phyloP scores from a whole-genome alignment of 2,797 vertebrate genomes.

The Natrix natrix region DNA sequence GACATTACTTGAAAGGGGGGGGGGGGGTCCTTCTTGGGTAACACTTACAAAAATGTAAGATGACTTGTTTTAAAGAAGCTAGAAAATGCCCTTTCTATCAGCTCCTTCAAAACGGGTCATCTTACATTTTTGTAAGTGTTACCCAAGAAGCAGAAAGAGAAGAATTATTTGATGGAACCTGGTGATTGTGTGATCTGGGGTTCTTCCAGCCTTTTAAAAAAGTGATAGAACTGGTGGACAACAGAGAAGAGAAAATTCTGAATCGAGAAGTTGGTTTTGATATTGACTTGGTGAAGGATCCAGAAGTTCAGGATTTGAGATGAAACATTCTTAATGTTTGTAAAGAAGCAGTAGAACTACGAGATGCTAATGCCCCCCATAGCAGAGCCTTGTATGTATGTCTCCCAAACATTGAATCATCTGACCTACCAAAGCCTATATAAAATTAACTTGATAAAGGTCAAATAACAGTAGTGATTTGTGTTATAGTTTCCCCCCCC shows the following conservation, averaged over 20 bases:
- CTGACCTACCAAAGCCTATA: conserved; percentile 96
- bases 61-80: conserved; percentile 85
- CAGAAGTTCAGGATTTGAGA: conserved; percentile 96
- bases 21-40: too few relatives aligned
- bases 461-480: conserved; percentile 41
- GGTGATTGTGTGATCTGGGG: conserved; percentile 92
- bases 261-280: conserved; percentile 98
- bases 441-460: conserved; percentile 97
- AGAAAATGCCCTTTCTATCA: conserved; percentile 95
- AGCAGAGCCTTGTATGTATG: conserved; percentile 96
- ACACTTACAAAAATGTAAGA: too few relatives aligned
- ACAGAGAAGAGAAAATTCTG: conserved; percentile 97
- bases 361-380: conserved; percentile 87
- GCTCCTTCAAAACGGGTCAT: conserved; percentile 94
- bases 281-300: conserved; percentile 96
- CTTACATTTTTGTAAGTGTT: conserved; percentile 98
- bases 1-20: too few relatives aligned
- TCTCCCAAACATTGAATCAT: conserved; percentile 92
- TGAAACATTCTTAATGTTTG: conserved; percentile 96
- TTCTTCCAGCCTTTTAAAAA: conserved; percentile 96
- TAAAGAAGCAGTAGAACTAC: conserved; percentile 94
- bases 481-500: too few relatives aligned
- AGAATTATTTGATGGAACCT: conserved; percentile 96
- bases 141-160: conserved; percentile 97
- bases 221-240: conserved; percentile 96